Percentiles rank a stretch among this genome's conserved stretches.
Evolutionary conservation across 2,888 invertebrate species (phyloP).

Genomic region (Drosophila formosana): DNA sequence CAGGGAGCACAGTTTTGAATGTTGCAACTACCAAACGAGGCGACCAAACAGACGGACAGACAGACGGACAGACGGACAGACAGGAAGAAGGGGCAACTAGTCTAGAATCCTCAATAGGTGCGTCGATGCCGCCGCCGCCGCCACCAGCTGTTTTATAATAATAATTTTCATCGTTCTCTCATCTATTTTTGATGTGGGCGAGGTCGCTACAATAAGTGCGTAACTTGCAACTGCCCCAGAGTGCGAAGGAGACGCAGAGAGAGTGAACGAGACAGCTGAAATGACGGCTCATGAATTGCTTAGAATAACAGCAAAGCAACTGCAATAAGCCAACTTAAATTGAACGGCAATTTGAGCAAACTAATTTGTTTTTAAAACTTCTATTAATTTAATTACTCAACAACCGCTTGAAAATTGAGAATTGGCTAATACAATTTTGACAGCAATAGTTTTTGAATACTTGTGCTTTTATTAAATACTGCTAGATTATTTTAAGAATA

Average conservation of each 20-base stretch:
- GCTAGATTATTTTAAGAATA: too few relatives aligned
- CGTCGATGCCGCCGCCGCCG: conserved; percentile 44
- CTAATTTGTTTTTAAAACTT: background rate
- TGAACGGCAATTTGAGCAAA: background rate
- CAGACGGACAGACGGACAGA: conserved; percentile 21
- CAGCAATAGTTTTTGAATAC: too few relatives aligned
- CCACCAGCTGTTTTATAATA: conserved; percentile 75
- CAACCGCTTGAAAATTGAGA: too few relatives aligned
- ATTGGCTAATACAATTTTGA: too few relatives aligned
- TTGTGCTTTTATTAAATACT: too few relatives aligned
- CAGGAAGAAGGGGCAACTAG: conserved; percentile 47
- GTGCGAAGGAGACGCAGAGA: background rate
- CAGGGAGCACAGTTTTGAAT: conserved; percentile 53
- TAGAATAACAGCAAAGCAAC: background rate
- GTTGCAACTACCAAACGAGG: conserved; percentile 42
- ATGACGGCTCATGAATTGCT: background rate
- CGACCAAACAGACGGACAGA: conserved; percentile 14
- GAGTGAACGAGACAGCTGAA: conserved; percentile 4
- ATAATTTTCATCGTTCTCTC: conserved; percentile 57
- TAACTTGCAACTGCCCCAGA: conserved; percentile 4
- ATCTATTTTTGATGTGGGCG: conserved; percentile 41
- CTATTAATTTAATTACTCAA: background rate
- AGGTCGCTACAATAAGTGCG: conserved; percentile 47
- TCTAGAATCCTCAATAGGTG: conserved; percentile 67
- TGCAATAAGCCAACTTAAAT: background rate